Base-by-base conservation (phyloP, 2,888 invertebrate genomes). In the Brachyptera putata region DNA sequence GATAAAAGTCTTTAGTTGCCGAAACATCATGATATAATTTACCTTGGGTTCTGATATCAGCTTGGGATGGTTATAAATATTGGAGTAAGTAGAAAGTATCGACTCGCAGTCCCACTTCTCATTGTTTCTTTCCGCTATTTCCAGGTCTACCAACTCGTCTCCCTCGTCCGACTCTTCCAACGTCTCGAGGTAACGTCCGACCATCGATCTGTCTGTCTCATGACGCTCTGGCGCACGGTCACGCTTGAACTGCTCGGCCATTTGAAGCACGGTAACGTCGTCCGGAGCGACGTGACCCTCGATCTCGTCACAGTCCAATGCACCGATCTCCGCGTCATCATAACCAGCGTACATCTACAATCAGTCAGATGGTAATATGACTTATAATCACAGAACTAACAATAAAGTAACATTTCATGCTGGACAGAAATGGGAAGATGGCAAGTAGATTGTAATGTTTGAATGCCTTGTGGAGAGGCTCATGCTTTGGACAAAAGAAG, bases 101-200 rank as follows among this genome's bases (percentile, higher is more conserved):
- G 91, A 91, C 77, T 95, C 90, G 70, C 95, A 95, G 76, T 96
- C 95, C 90, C 89, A 94, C 72, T 84, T 86, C 64, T 84, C 80
- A 67, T 80, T 81, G 66, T 84, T 81, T 0, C 80, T 77, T 57
- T 84, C 80, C 25, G 84, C 80, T 1, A 86, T 82, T 30, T 84
- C 76, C 0, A 84, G 75, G 30, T 80, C 79, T 36, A 85, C 73
- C 11, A 86, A 76, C 63, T 82, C 79, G 1, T 84, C 83, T 36
- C 83, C 83, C 0, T 79, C 77, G 22, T 75, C 74, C 39, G 75
- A 75, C 9, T 76, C 78, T 14, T 60, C 65, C 65, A 7, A 57
- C 62, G n/a, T 70, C 68, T 1, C 70, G 63, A 56, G 71, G 64
- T 63, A 69, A 71, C 63, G 70, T 64, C 30, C 71, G 69, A 18